These are phyloP conservation scores for Metalampra italica DNA, from an alignment of 2,888 invertebrate species.

Conservation along the genomic window DNA sequence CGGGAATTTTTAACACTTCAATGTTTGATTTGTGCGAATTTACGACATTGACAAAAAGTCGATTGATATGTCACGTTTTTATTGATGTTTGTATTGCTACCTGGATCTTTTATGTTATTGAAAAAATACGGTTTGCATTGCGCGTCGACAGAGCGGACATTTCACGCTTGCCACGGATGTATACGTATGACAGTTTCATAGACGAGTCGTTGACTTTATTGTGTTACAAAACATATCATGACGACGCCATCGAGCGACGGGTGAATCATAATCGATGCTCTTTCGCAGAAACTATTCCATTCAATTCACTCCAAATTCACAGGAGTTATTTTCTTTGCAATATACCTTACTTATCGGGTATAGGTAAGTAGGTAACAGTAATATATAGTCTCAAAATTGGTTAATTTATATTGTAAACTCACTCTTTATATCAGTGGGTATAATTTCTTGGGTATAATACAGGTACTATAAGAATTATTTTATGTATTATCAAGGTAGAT, in stretches of 20 bases:
- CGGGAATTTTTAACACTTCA: slow-evolving; percentile 72
- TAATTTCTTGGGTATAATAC: too few relatives aligned
- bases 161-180: slow-evolving; percentile 43
- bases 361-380: too few relatives aligned
- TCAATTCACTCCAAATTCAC: slow-evolving; percentile 4
- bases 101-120: slow-evolving; percentile 51
- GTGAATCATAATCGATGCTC: slow-evolving; percentile 36
- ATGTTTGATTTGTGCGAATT: slow-evolving; percentile 76
- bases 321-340: too few relatives aligned
- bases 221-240: slow-evolving; percentile 48
- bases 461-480: too few relatives aligned
- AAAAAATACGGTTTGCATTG: slow-evolving; percentile 54
- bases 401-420: too few relatives aligned
- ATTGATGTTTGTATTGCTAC: slow-evolving; percentile 73
- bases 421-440: too few relatives aligned
- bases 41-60: slow-evolving; percentile 61
- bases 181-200: slow-evolving; percentile 48
- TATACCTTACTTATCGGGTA: too few relatives aligned
- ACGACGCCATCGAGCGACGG: too few relatives aligned
- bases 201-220: slow-evolving; percentile 61
- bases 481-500: too few relatives aligned
- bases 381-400: too few relatives aligned
- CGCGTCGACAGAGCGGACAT: slow-evolving; percentile 45
- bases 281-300: slow-evolving; percentile 35
- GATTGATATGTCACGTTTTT: slow-evolving; percentile 75